Conservation (phyloP, 1,140 invertebrate species). For the Doryteuthis pealeii region DNA sequence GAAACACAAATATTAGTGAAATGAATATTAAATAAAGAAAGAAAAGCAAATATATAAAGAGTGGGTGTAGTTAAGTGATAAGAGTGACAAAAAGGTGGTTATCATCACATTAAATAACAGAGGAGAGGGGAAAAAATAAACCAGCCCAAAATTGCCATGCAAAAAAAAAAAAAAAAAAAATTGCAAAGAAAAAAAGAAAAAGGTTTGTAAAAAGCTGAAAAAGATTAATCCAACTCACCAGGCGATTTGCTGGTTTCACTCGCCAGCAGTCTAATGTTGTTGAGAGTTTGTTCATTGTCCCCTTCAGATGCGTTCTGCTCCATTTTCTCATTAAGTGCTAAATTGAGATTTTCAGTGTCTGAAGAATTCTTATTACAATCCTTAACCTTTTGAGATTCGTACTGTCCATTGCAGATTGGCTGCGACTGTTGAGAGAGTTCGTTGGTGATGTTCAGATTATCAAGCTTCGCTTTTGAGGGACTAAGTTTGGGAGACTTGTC, state of each 20-base stretch:
- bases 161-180: no score
- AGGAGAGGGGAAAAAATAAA: no score
- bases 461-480: background rate
- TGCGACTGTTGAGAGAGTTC: background rate
- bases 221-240: background rate
- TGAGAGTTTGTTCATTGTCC: background rate
- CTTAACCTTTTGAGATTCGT: conserved; percentile 9
- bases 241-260: background rate
- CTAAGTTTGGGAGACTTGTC: background rate
- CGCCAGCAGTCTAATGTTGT: background rate
- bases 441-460: background rate
- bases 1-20: no score
- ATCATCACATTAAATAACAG: no score
- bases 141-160: no score
- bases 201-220: background rate
- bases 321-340: background rate
- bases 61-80: no score
- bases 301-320: conserved; percentile 2
- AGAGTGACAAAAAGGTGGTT: no score
- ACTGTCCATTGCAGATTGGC: conserved; percentile 18
- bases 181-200: no score
- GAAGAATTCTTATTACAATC: conserved; percentile 15
- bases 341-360: conserved; percentile 10
- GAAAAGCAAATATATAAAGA: no score
- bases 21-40: no score